Base-by-base conservation (phyloP, 2,888 invertebrate genomes). In the Gymnoscelis rufifasciata region DNA sequence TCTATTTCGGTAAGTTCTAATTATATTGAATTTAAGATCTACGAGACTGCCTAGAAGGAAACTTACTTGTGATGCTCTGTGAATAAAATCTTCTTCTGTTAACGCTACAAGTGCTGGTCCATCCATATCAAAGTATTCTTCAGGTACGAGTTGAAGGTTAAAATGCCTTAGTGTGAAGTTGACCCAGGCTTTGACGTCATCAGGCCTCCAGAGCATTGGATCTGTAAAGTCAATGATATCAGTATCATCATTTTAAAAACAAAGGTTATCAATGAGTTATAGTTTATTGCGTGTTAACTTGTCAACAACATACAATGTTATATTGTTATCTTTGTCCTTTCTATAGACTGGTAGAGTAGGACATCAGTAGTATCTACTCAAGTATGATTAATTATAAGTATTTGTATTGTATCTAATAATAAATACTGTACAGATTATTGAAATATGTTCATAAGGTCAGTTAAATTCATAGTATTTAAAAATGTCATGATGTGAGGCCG, bases 151-250 rank as follows among this genome's bases (percentile, higher is more conserved):
- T 8, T 93, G 92, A 57, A 95, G 82, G 60, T 93, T 91, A 77
- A 93, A 94, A 75, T 96, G 95, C 66, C 93, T 91, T 51, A 94
- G 90, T 62, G 95, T 96, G 92, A 95, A 96, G 74, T 93, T 91
- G 50, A 97, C 90, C 97, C 97, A 98, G 13, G 95, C 92, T 57
- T 94, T 93, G 37, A 96, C 97, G 74, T 97, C 94, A 49, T 92
- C 91, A 10, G 92, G 88, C 62, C 92, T 94, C 97, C 97, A 98
- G 64, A 92, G 91, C 71, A 92, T 91, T 55, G 97, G 97, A 91
- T 97, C 97, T 97, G 84, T 5, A 86, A 86, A 42, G 7, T 35
- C 38, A 38, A 19, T 39, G 23, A 10, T 30, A 39, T 50, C 38
- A 45, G 35, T 38, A 35, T 19, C 35, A 14, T 44, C 19, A 26